Evolutionary conservation across 2,113 vertebrate genomes (phyloP), one percentile per base, ranked within the genome.

Genomic region (Zingel zingel): DNA sequence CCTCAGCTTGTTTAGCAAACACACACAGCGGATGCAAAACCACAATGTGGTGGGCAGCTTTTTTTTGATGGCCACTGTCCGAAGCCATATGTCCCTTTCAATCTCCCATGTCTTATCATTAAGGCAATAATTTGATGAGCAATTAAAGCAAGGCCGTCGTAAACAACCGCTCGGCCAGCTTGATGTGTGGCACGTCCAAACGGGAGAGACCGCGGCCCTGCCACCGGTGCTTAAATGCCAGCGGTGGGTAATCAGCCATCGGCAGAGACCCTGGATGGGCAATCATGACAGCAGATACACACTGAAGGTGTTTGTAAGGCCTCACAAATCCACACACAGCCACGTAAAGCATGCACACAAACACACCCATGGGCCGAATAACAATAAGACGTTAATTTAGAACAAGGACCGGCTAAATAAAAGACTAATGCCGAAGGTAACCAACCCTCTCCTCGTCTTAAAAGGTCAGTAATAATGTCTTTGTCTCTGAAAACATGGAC

Each of bases 1-100:
- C 84, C 75, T 74, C 74, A 47, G 85, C 89, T 89, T 93, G 87
- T 94, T 93, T 88, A 59, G 87, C 86, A 93, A 94, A 94, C 84
- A 88, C 82, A 70, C 82, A 58, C 74, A 56, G 6, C 33, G 18
- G 82, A 84, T 79, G 63, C 74, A 75, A 68, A 83, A 68, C 79
- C 77, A 53, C 67, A 74, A 12, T 19, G 70, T 48, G 82, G 33
- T 2, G 51, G 74, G 64, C 73, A 73, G 74, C 63, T 23, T 91
- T 11, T 43, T 43, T 89, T 89, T 92, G 80, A 92, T 76, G 83
- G 77, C 75, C 58, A 56, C 84, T 70, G 83, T 91, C 90, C 59
- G 84, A 83, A 88, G 85, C 87, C 89, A 89, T 88, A 93, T 83
- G 91, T 92, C 85, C 82, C 70, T 73, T 85, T 86, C 86, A 84